Percentiles rank a stretch among this genome's conserved stretches.
Evolutionary conservation across 2,797 vertebrate species (phyloP).

Genomic region (Platyrinchus mystaceus): DNA sequence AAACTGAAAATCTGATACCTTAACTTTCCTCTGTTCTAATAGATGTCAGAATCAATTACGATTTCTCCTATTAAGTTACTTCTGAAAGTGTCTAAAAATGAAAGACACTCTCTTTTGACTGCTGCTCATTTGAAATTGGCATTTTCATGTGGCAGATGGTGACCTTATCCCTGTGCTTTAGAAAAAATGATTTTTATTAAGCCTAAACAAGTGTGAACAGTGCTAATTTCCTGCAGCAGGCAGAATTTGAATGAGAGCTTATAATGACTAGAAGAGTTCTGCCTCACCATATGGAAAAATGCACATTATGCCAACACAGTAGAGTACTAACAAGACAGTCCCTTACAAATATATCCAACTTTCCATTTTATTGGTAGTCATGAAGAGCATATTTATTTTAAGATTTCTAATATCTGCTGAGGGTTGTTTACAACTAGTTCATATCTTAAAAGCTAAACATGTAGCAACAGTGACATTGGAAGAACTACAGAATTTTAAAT

Average conservation of each 20-base stretch:
- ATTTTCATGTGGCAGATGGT: constrained; percentile 88
- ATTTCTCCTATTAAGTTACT: constrained; percentile 54
- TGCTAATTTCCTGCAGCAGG: constrained; percentile 86
- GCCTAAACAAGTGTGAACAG: constrained; percentile 88
- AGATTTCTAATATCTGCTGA: neutral
- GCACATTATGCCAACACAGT: constrained; percentile 75
- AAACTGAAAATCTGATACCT: constrained; percentile 39
- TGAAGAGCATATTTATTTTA: constrained; percentile 23
- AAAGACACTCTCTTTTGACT: constrained; percentile 64
- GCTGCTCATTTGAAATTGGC: constrained; percentile 79
- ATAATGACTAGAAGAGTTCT: constrained; percentile 77
- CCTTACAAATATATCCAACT: constrained; percentile 11
- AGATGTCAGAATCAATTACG: constrained; percentile 46
- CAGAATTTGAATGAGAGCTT: constrained; percentile 82
- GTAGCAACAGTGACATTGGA: neutral
- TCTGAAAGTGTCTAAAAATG: constrained; percentile 52
- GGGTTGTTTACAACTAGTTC: neutral
- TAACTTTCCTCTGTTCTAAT: constrained; percentile 35
- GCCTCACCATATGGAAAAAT: constrained; percentile 82
- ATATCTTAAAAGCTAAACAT: neutral
- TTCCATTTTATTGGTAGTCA: constrained; percentile 28
- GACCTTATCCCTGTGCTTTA: constrained; percentile 80
- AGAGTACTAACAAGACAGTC: constrained; percentile 61
- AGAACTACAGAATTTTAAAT: neutral
- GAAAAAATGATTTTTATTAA: constrained; percentile 91